These are phyloP conservation scores for Epinotia bilunana DNA, from an alignment of 2,888 invertebrate genomes.

Conservation along the genomic window DNA sequence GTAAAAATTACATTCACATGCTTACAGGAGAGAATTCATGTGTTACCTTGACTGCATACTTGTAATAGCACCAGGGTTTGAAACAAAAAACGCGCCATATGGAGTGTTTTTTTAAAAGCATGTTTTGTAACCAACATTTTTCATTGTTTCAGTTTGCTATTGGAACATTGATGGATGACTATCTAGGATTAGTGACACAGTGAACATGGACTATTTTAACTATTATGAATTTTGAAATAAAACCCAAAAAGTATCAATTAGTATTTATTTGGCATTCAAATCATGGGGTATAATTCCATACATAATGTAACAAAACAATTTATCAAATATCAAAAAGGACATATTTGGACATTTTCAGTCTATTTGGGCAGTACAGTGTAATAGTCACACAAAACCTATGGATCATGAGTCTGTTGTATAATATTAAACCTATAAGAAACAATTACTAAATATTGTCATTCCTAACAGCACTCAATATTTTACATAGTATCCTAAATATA, in stretches of 20 bases:
- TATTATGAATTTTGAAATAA: conserved; percentile 52
- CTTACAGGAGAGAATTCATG: too few species aligned
- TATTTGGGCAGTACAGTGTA: conserved; percentile 74
- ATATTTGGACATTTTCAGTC: conserved; percentile 83
- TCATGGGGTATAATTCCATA: conserved; percentile 77
- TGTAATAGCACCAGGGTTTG: too few species aligned
- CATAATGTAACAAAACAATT: conserved; percentile 79
- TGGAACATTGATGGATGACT: conserved; percentile 99
- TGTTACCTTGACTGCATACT: too few species aligned
- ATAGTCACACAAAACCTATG: conserved; percentile 39
- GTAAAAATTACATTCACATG: too few species aligned
- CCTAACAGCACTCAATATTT: conserved; percentile 42
- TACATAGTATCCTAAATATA: conserved; percentile 12
- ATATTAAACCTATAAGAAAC: conserved; percentile 45
- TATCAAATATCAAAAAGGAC: conserved; percentile 65
- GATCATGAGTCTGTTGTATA: conserved; percentile 30
- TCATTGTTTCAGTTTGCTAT: conserved; percentile 95
- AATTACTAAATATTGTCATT: conserved; percentile 44
- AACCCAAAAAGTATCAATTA: conserved; percentile 61
- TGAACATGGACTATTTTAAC: conserved; percentile 53
- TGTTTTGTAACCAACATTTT: not conserved
- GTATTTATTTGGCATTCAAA: conserved; percentile 84
- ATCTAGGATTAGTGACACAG: conserved; percentile 90
- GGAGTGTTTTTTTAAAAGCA: not conserved
- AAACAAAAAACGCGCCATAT: too few species aligned